phyloP scores from a whole-genome alignment of 2,113 vertebrate species.

The Chrysochloris asiatica region DNA sequence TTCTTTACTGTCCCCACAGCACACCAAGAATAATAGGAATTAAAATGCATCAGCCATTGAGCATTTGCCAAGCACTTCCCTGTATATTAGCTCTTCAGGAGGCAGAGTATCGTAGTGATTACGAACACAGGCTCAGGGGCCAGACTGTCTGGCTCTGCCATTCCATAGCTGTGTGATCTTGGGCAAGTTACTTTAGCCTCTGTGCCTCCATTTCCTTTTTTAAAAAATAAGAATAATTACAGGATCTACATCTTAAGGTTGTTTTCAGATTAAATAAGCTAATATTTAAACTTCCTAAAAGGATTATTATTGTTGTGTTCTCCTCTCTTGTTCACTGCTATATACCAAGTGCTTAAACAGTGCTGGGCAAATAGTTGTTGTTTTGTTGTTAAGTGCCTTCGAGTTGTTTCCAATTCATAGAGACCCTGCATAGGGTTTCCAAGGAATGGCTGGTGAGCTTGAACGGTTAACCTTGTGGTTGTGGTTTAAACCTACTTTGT shows the following conservation, averaged over 20 bases:
- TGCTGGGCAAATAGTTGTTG: too few species aligned
- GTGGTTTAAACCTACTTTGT: too few species aligned
- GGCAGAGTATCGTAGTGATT: neutral
- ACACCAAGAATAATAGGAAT: neutral
- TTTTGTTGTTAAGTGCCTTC: too few species aligned
- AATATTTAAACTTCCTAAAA: neutral
- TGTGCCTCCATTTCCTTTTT: neutral
- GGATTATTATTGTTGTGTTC: slow-evolving; percentile 14
- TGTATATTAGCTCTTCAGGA: neutral
- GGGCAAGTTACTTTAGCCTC: neutral
- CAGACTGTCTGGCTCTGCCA: slow-evolving; percentile 5
- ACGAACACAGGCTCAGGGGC: neutral
- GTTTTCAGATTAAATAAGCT: slow-evolving; percentile 51
- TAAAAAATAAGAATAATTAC: slow-evolving; percentile 31
- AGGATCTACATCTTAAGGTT: slow-evolving; percentile 15
- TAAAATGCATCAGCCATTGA: slow-evolving; percentile 22
- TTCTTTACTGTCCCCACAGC: slow-evolving; percentile 7
- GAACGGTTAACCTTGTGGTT: too few species aligned
- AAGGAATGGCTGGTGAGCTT: too few species aligned
- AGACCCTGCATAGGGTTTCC: too few species aligned
- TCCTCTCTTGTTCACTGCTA: neutral
- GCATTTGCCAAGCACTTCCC: slow-evolving; percentile 24
- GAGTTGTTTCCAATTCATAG: too few species aligned
- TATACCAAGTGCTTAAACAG: neutral
- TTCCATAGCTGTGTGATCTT: neutral